These are phyloP conservation scores for Xestia c-nigrum DNA, from an alignment of 2,888 invertebrate genomes.

Conservation along the genomic window DNA sequence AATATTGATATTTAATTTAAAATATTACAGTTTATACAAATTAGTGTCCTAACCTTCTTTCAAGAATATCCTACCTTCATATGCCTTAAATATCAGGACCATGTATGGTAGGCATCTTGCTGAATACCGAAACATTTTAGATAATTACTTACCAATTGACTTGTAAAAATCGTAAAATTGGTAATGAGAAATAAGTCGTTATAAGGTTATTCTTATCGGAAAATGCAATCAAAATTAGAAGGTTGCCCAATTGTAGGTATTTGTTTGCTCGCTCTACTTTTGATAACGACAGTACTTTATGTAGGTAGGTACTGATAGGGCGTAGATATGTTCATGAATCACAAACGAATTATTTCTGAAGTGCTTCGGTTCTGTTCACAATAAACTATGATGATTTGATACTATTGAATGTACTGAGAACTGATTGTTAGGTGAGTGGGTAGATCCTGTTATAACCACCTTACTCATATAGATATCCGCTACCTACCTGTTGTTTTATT, in stretches of 20 bases:
- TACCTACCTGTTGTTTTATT: background rate
- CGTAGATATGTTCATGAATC: slow-evolving; percentile 58
- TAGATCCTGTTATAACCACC: slow-evolving; percentile 29
- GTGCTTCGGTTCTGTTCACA: slow-evolving; percentile 37
- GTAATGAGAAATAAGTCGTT: slow-evolving; percentile 34
- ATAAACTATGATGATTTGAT: slow-evolving; percentile 33
- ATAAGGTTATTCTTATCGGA: slow-evolving; percentile 64
- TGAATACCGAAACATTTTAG: background rate
- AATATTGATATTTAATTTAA: no score
- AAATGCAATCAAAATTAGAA: slow-evolving; percentile 74
- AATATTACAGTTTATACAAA: no score
- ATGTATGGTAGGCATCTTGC: no score
- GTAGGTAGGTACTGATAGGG: slow-evolving; percentile 45
- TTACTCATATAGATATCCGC: background rate
- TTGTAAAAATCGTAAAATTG: slow-evolving; percentile 8
- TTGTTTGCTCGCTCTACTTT: slow-evolving; percentile 77
- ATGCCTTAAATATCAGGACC: no score
- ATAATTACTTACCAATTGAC: background rate
- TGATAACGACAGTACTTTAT: slow-evolving; percentile 69
- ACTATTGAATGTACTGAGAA: slow-evolving; percentile 39
- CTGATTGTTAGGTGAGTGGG: slow-evolving; percentile 12
- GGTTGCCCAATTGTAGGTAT: slow-evolving; percentile 75
- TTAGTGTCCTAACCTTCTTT: no score
- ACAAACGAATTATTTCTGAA: slow-evolving; percentile 56
- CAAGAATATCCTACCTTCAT: no score